These are phyloP conservation scores for Allacma fusca DNA, from an alignment of 2,888 invertebrate species.

Conservation along the genomic window DNA sequence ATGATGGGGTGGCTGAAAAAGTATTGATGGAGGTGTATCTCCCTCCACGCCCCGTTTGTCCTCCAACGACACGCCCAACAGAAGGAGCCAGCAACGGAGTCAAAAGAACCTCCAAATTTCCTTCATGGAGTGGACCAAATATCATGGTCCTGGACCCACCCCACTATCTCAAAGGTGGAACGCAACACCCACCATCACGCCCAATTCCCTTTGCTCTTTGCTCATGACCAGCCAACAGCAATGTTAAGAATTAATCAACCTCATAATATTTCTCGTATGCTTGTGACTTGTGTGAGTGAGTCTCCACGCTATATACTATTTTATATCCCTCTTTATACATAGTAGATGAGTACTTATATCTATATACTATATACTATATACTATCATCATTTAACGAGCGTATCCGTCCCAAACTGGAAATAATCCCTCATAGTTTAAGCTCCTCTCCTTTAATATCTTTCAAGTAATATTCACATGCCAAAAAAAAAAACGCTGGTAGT, in stretches of 20 bases:
- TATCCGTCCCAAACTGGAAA: too few species aligned
- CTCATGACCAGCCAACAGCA: constrained; percentile 42
- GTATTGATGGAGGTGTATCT: constrained; percentile 61
- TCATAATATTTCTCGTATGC: background rate
- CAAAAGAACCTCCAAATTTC: constrained; percentile 44
- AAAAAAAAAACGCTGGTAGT: too few species aligned
- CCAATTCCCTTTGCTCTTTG: constrained; percentile 59
- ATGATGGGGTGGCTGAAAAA: constrained; percentile 61
- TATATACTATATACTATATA: too few species aligned
- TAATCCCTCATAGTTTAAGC: too few species aligned
- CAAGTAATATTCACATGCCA: too few species aligned
- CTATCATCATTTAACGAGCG: too few species aligned
- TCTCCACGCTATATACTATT: too few species aligned
- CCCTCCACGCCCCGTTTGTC: constrained; percentile 58
- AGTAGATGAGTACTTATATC: too few species aligned
- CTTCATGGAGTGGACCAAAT: constrained; percentile 57
- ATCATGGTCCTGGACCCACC: constrained; percentile 60
- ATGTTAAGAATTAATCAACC: constrained; percentile 28
- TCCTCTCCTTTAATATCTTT: too few species aligned
- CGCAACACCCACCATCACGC: constrained; percentile 60
- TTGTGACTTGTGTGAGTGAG: too few species aligned
- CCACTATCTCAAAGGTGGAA: constrained; percentile 61
- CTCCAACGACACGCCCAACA: constrained; percentile 61
- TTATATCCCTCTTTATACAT: too few species aligned
- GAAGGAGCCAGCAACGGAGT: constrained; percentile 52